Evolutionary conservation across 1,140 invertebrate genomes (phyloP).

Genomic region (Drosophila malerkotliana): DNA sequence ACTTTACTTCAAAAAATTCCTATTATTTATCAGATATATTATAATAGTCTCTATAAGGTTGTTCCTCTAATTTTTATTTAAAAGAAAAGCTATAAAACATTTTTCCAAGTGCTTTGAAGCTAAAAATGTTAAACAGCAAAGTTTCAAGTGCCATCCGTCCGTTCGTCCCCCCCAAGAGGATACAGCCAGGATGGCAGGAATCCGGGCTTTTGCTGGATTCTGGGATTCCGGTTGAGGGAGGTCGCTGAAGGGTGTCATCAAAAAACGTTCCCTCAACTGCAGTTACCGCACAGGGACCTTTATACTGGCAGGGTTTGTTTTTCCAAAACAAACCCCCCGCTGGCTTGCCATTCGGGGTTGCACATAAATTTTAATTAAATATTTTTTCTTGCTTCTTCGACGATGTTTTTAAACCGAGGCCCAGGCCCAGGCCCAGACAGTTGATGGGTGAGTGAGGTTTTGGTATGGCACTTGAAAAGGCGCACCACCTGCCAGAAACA

Average conservation of each 20-base stretch:
- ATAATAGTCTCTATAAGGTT: no score
- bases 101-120: conserved; percentile 5
- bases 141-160: conserved; percentile 26
- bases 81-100: neutral
- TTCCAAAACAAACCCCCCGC: conserved; percentile 26
- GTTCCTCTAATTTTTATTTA: no score
- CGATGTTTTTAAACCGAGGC: conserved; percentile 19
- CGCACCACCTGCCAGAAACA: conserved; percentile 40
- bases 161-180: conserved; percentile 1
- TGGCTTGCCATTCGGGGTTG: conserved; percentile 51
- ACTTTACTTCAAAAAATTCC: no score
- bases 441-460: conserved; percentile 40
- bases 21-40: no score
- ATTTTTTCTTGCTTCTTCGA: conserved; percentile 59
- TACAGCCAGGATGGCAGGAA: neutral
- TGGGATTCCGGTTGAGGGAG: conserved; percentile 34
- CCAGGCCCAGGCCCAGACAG: conserved; percentile 38
- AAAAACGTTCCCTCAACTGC: conserved; percentile 37
- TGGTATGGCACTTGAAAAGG: conserved; percentile 47
- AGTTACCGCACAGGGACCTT: neutral
- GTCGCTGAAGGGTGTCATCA: conserved; percentile 51
- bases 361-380: conserved; percentile 82
- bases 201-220: neutral
- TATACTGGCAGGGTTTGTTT: neutral
- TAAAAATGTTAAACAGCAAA: conserved; percentile 47